phyloP scores from a whole-genome alignment of 1,140 invertebrate species.

The Papilio xuthus region DNA sequence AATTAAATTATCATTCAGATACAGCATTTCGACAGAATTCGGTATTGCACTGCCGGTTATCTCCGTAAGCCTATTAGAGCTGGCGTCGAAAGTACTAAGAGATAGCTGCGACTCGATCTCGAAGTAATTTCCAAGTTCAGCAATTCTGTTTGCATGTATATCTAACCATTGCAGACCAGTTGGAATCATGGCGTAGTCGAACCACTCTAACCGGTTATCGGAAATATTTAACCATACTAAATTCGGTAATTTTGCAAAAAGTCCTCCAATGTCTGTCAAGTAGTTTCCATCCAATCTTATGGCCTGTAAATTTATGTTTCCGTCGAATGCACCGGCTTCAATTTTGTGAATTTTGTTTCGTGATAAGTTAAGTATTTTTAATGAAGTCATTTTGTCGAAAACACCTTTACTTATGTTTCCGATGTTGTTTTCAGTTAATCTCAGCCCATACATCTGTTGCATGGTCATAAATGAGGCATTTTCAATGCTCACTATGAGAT shows the following conservation, averaged over 20 bases:
- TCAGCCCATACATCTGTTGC: conserved; percentile 90
- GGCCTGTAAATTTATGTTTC: conserved; percentile 91
- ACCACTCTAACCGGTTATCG: conserved; percentile 93
- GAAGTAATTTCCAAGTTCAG: conserved; percentile 94
- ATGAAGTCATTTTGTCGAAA: conserved; percentile 90
- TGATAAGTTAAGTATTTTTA: conserved; percentile 94
- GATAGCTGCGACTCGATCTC: conserved; percentile 92
- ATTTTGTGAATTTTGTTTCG: conserved; percentile 93
- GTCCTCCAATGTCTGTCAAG: conserved; percentile 90
- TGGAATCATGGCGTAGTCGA: conserved; percentile 96
- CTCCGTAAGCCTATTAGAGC: conserved; percentile 92
- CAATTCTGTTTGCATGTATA: conserved; percentile 93
- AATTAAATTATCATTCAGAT: conserved; percentile 93
- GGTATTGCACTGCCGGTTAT: conserved; percentile 93
- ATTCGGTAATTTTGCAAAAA: conserved; percentile 93
- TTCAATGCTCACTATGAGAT: conserved; percentile 91
- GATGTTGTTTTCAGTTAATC: conserved; percentile 94
- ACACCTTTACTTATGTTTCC: conserved; percentile 92
- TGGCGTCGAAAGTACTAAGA: conserved; percentile 92
- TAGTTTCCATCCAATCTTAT: conserved; percentile 94
- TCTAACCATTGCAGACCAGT: conserved; percentile 94
- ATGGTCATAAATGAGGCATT: conserved; percentile 91
- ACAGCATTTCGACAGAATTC: conserved; percentile 92
- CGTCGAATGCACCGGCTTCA: conserved; percentile 92
- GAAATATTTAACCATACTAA: conserved; percentile 96